phyloP scores from a whole-genome alignment of 2,113 vertebrate species.

The Oncorhynchus kisutch region DNA sequence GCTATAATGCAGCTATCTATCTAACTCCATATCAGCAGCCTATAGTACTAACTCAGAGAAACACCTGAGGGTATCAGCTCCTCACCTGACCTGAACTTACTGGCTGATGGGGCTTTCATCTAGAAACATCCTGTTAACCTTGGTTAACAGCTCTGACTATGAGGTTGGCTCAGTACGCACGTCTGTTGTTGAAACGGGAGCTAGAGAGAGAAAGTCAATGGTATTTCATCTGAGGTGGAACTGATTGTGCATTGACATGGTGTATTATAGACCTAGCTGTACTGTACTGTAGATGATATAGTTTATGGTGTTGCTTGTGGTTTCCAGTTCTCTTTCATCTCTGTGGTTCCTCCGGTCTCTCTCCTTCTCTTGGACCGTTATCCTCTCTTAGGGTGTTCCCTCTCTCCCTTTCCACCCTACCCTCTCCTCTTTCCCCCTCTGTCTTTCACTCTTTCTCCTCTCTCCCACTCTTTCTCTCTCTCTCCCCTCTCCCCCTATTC shows the following conservation, averaged over 20 bases:
- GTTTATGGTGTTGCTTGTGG: too few relatives aligned
- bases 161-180: not conserved
- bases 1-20: not conserved
- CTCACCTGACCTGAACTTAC: conserved; percentile 23
- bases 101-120: conserved; percentile 41
- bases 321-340: not conserved
- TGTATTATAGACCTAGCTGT: too few relatives aligned
- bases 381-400: too few relatives aligned
- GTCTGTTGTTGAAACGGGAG: not conserved
- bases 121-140: conserved; percentile 33
- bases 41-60: not conserved
- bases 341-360: not conserved
- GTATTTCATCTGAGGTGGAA: conserved; percentile 3
- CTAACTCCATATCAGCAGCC: not conserved
- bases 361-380: not conserved
- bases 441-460: not conserved
- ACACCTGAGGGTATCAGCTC: conserved; percentile 23
- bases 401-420: too few relatives aligned
- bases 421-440: not conserved
- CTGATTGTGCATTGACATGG: not conserved
- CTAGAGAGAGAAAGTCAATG: not conserved
- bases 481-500: not conserved
- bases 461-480: not conserved
- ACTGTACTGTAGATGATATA: too few relatives aligned
- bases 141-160: not conserved